Evolutionary conservation across 2,797 vertebrate genomes (phyloP), one percentile per base, ranked within the genome.

Genomic region (Poeciliopsis turneri): DNA sequence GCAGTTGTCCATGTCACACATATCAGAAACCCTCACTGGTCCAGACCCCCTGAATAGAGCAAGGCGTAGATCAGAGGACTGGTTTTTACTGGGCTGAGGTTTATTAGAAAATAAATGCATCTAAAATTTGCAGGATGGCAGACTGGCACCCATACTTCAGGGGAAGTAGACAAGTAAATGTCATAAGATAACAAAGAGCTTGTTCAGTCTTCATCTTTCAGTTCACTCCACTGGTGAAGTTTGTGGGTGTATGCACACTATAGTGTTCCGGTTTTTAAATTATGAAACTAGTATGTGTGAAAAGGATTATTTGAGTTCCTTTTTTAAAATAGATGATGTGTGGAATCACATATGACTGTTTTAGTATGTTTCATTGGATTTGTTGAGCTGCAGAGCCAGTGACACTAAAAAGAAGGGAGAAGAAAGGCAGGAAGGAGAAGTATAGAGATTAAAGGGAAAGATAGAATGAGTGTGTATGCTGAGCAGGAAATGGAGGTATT

Each of bases 131-230:
- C 16, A 49, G 2, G 16, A 18, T 6, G 18, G 16, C 7, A 49
- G 47, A 49, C 7, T 49, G 47, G 49, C 49, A 23, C 49, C 18
- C 18, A 6, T 51, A 51, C 18, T 23, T 51, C 18, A 51, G 6
- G 73, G 80, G 71, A 78, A 45, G 45, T 61, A 78, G 81, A 82
- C 33, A 87, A 78, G 76, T 82, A 75, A 82, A 90, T 86, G 72
- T 76, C 13, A 46, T 81, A 84, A 85, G 89, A 86, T 83, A 79
- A 82, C 79, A 91, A 86, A 91, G 64, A 84, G 83, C 83, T 87
- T 84, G 88, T 86, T 85, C 82, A 85, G 81, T 88, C 84, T 85
- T 89, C 86, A 89, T 73, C 82, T 86, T 30, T 76, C 71, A 70
- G 75, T 81, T 13, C 76, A 75, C 76, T 76, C 61, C 53, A 82